These are phyloP conservation scores for Patella pellucida DNA, from an alignment of 2,888 invertebrate genomes.

Conservation along the genomic window DNA sequence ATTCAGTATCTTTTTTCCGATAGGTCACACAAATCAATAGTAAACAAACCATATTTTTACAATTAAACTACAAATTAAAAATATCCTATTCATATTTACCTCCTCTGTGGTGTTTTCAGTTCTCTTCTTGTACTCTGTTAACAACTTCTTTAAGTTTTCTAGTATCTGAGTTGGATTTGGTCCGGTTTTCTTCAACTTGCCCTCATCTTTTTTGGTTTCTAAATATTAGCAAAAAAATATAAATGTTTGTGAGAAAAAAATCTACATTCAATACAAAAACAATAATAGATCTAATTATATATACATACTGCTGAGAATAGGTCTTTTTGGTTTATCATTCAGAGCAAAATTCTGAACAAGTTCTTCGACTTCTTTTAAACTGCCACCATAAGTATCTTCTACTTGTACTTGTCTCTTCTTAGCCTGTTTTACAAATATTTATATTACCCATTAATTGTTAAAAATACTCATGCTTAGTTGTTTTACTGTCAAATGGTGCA, in stretches of 20 bases:
- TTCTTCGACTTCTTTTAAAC: slow-evolving; percentile 64
- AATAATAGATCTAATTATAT: no score
- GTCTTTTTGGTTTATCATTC: slow-evolving; percentile 36
- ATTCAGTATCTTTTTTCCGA: no score
- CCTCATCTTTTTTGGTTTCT: slow-evolving; percentile 30
- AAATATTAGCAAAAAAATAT: no score
- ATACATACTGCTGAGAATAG: slow-evolving; percentile 2
- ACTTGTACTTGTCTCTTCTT: slow-evolving; percentile 65
- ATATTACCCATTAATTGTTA: no score
- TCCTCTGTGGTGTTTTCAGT: slow-evolving; percentile 60
- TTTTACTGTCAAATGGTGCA: no score
- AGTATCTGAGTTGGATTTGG: slow-evolving; percentile 54
- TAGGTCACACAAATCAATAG: no score
- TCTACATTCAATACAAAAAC: no score
- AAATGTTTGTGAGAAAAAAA: no score
- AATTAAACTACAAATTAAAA: no score
- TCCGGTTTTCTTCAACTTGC: slow-evolving; percentile 35
- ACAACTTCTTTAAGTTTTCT: slow-evolving; percentile 56
- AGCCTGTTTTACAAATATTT: slow-evolving; percentile 46
- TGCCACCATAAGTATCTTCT: slow-evolving; percentile 67
- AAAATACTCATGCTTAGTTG: no score
- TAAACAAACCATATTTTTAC: no score
- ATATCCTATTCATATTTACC: slow-evolving; percentile 34
- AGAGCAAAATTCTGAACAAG: slow-evolving; percentile 57
- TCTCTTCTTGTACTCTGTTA: slow-evolving; percentile 58